Base-by-base conservation (phyloP, 2,113 vertebrate species). In the Formicarius rufipectus region DNA sequence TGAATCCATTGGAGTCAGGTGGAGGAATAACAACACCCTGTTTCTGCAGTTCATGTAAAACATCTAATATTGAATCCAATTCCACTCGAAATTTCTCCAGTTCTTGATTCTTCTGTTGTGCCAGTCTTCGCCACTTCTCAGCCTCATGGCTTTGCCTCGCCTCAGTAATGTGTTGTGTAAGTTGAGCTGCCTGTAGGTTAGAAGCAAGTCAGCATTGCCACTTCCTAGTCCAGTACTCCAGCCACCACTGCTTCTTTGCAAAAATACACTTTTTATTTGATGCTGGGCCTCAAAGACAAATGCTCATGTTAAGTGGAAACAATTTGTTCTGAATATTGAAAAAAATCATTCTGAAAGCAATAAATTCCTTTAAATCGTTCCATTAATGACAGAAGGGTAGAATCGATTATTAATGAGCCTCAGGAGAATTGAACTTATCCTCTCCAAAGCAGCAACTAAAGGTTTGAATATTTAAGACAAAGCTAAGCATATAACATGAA, bases 1-100 rank as follows among this genome's bases (percentile, higher is more conserved):
- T 84, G 33, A 94, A 84, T 37, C 93, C 81, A 44, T 63, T 8
- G 33, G 89, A 79, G 28, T 92, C 33, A 50, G 98, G 88, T 3
- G 75, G 59, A 4, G 98, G 98, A 52, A 99, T 98, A 17, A 99
- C 97, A 42, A 98, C 98, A 1, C 99, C 99, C 66, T 99, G 99
- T 75, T 97, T 99, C 53, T 99, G 99, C 40, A 99, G 97, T 73
- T 99, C 98, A 84, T 98, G 98, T 68, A 99, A 89, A 30, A 99
- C 98, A 60, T 99, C 99, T 56, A 99, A 79, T 71, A 99, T 99
- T 2, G 99, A 98, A 97, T 99, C 99, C 86, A 99, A 66, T 89
- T 99, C 99, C 50, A 97, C 92, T 39, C 99, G 98, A 87, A 99
- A 99, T 71, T 92, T 97, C 75, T 99, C 98, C 90, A 99, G 97